Evolutionary conservation across 2,888 invertebrate genomes (phyloP), one percentile per base, ranked within the genome.

Genomic region (Branchinecta sandiegonensis): DNA sequence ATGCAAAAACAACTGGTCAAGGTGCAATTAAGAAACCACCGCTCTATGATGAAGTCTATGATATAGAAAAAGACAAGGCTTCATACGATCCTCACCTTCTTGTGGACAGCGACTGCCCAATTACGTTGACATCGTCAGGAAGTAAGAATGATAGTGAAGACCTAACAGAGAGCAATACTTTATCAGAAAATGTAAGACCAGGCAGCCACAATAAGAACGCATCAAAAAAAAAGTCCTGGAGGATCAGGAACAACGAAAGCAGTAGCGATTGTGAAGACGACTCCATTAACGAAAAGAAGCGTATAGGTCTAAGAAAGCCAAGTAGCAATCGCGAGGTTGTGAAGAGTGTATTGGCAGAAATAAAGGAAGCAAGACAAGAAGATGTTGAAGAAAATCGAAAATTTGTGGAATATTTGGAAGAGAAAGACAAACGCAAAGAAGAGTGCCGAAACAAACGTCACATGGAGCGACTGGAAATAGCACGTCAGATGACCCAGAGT

Each of bases 21-120:
- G 50, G 50, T 14, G 14, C 13, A n/a, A n/a, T 50, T 1, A 50
- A 50, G 50, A 50, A 50, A 4, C 50, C 50, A 4, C 13, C 13
- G 2, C 50, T n/a, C 14, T 50, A 50, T 50, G 50, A 50, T n/a
- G 50, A 14, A 50, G 50, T 50, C 2, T 50, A 50, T 50, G 50
- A 50, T 50, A 50, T 50, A n/a, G 13, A 50, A 50, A 50, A 50
- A 50, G 50, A 50, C 14, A 50, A 50, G 2, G 50, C 50, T 50
- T 50, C 50, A 50, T 50, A 50, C 4, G 13, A 14, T 14, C 50
- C 50, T n/a, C 13, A 4, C 2, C 13, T 14, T n/a, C 13, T 50
- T n/a, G 14, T 50, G 14, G 14, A 50, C 14, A n/a, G 13, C 13
- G 50, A 50, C 14, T 23, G 23, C 23, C 23, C 23, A 23, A 4